A percentile compares a stretch with the other conserved stretches of the same genome.
Conservation (phyloP, 2,797 vertebrate genomes). For the Carapus acus region DNA sequence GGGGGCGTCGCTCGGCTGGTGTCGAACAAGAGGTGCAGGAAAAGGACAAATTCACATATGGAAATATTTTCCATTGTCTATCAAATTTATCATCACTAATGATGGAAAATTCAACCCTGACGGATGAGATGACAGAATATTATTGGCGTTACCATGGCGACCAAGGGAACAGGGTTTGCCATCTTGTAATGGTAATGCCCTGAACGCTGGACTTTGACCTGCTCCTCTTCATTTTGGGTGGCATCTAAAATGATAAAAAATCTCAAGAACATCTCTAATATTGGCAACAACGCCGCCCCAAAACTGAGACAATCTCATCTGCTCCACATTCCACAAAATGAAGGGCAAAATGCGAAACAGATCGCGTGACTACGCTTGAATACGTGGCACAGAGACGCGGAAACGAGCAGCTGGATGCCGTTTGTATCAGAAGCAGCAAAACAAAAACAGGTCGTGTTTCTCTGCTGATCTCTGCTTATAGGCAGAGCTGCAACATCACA, state of each 20-base stretch:
- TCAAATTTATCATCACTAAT: conserved; percentile 24
- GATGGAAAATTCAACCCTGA: conserved; percentile 24
- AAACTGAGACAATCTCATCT: conserved; percentile 50
- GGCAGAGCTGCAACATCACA: background rate
- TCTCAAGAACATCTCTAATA: too few relatives aligned
- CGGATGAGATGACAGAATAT: conserved; percentile 46
- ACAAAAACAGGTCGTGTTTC: conserved; percentile 24
- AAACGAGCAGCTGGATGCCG: too few relatives aligned
- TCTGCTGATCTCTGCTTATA: conserved; percentile 23
- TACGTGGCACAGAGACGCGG: too few relatives aligned
- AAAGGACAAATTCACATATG: background rate
- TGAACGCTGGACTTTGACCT: conserved; percentile 42
- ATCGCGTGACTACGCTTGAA: too few relatives aligned
- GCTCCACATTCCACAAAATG: conserved; percentile 36
- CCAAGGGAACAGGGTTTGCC: conserved; percentile 30
- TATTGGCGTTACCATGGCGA: conserved; percentile 56
- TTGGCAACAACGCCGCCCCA: too few relatives aligned
- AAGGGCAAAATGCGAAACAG: too few relatives aligned
- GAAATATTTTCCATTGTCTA: too few relatives aligned
- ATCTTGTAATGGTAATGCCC: conserved; percentile 44
- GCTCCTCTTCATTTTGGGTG: conserved; percentile 31
- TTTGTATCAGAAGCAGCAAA: too few relatives aligned
- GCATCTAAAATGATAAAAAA: conserved; percentile 12
- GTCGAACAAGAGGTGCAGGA: too few relatives aligned
- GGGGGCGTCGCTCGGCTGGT: too few relatives aligned